A percentile compares a stretch with the other conserved stretches of the same genome.
Conservation (phyloP, 1,140 invertebrate genomes). For the Brachionus asplanchnoidis region DNA sequence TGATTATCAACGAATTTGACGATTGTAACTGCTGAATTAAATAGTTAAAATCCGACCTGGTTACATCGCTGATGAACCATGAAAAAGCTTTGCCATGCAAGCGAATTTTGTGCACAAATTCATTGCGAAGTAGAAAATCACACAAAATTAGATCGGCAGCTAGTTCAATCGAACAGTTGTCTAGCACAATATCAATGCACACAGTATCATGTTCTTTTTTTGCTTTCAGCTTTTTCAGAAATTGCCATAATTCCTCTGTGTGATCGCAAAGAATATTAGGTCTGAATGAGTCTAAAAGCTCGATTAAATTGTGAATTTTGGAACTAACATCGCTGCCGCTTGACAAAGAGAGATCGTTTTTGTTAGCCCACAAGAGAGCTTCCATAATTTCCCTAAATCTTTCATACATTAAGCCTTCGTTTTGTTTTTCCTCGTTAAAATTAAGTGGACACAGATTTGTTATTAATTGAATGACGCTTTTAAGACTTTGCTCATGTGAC, state of each 20-base stretch:
- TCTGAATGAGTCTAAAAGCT: constrained; percentile 27
- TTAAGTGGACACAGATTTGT: not conserved
- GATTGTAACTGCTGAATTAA: constrained; percentile 55
- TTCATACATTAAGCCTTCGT: not conserved
- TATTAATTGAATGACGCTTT: constrained; percentile 3
- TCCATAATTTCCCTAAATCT: constrained; percentile 33
- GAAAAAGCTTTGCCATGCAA: constrained; percentile 85
- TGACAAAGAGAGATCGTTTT: constrained; percentile 10
- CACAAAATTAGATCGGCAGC: constrained; percentile 82
- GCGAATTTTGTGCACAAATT: constrained; percentile 67
- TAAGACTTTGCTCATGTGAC: not conserved
- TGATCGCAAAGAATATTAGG: constrained; percentile 60
- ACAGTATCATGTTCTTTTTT: constrained; percentile 43
- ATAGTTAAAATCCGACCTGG: constrained; percentile 70
- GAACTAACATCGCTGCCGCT: constrained; percentile 31
- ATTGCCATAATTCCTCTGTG: constrained; percentile 61
- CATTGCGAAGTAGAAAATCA: constrained; percentile 67
- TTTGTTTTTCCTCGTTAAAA: not conserved
- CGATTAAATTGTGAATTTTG: constrained; percentile 8
- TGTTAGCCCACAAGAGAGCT: constrained; percentile 57
- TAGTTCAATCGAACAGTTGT: constrained; percentile 90
- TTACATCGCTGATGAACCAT: constrained; percentile 94
- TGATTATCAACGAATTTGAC: constrained; percentile 48
- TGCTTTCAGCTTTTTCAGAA: constrained; percentile 49
- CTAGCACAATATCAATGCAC: constrained; percentile 72